Conservation (phyloP, 2,113 vertebrate species). For the Sorex fumeus region DNA sequence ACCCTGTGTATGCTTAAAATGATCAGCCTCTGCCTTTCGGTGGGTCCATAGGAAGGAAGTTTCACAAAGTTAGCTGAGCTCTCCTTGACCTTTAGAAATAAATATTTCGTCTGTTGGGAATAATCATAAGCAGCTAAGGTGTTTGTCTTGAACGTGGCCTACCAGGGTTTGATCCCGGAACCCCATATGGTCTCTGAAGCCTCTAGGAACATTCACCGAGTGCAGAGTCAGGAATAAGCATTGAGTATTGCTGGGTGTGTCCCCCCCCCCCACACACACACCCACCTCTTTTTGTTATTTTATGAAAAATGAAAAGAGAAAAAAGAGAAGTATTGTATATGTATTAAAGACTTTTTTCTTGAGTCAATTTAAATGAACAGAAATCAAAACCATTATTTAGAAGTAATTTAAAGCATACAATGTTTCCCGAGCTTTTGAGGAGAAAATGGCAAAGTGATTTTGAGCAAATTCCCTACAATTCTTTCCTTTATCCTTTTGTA, state of each 20-base stretch:
- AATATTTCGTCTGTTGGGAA: too few species aligned
- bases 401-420: not conserved
- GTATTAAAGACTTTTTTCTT: not conserved
- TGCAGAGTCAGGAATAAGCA: too few species aligned
- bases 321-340: not conserved
- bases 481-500: not conserved
- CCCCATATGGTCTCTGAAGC: too few species aligned
- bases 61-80: not conserved
- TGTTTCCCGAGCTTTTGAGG: not conserved
- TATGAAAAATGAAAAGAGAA: too few species aligned
- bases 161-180: too few species aligned
- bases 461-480: not conserved
- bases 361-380: conserved; percentile 50
- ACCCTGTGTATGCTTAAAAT: not conserved
- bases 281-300: too few species aligned
- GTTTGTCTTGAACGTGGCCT: too few species aligned
- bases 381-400: not conserved
- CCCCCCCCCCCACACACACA: too few species aligned
- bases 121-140: too few species aligned
- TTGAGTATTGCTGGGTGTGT: too few species aligned
- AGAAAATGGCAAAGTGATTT: not conserved
- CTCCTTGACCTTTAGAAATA: not conserved
- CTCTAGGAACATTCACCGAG: too few species aligned
- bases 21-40: not conserved
- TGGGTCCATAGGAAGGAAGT: not conserved